Conservation (phyloP, 2,113 vertebrate genomes). For the Onychostoma macrolepis region DNA sequence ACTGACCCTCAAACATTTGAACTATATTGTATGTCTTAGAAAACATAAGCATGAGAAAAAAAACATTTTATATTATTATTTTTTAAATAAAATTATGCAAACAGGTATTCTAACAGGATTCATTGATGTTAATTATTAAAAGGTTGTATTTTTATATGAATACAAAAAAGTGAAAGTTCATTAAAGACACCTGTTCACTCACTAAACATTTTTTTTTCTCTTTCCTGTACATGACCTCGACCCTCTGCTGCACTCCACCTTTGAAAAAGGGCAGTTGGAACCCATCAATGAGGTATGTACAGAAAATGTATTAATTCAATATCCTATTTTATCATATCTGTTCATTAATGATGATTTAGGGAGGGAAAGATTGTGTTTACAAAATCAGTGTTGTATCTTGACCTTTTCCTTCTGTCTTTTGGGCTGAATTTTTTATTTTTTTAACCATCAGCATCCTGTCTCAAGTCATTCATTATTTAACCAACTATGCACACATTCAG, state of each 20-base stretch:
- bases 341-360: background rate
- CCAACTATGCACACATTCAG: background rate
- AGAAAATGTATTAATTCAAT: background rate
- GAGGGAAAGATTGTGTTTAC: background rate
- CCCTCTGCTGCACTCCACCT: conserved; percentile 62
- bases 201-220: background rate
- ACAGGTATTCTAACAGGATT: background rate
- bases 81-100: background rate
- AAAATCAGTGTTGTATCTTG: background rate
- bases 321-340: background rate
- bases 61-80: background rate
- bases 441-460: background rate
- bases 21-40: background rate
- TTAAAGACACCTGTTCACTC: background rate
- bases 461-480: conserved; percentile 31
- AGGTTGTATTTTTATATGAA: background rate
- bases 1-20: background rate
- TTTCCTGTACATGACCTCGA: background rate
- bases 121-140: background rate
- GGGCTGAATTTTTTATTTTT: background rate
- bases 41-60: background rate
- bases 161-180: background rate
- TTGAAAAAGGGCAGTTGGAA: conserved; percentile 93
- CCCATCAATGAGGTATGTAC: conserved; percentile 87
- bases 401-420: background rate